phyloP scores from a whole-genome alignment of 2,113 vertebrate genomes.

The Boleophthalmus pectinirostris region DNA sequence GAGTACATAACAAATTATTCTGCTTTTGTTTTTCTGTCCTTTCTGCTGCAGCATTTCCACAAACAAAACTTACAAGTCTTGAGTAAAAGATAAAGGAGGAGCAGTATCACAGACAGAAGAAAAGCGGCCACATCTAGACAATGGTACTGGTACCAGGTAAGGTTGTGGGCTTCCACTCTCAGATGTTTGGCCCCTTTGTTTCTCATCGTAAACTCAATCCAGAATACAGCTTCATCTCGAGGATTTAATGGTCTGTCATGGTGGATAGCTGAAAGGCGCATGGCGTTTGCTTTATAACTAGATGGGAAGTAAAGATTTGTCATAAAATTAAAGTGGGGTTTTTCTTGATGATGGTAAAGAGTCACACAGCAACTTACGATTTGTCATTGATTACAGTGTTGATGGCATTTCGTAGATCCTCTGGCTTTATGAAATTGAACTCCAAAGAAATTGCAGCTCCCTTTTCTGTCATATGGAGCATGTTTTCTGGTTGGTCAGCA shows the following conservation, averaged over 20 bases:
- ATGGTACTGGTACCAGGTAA: conserved; percentile 91
- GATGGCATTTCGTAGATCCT: conserved; percentile 80
- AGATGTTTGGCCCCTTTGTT: conserved; percentile 90
- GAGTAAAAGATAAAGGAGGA: conserved; percentile 55
- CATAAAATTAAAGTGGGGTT: not conserved
- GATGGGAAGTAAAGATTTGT: not conserved
- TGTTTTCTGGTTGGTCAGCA: conserved; percentile 86
- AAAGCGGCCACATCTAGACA: conserved; percentile 85
- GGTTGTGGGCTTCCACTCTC: conserved; percentile 81
- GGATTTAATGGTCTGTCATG: conserved; percentile 84
- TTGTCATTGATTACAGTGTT: conserved; percentile 79
- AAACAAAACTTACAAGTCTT: conserved; percentile 76
- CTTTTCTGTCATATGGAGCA: conserved; percentile 82
- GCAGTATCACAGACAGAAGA: conserved; percentile 64
- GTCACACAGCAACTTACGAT: conserved; percentile 72
- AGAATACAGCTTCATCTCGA: conserved; percentile 86
- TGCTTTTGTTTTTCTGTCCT: conserved; percentile 41
- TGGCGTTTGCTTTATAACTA: conserved; percentile 85
- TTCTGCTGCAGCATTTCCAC: conserved; percentile 56
- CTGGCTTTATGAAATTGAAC: conserved; percentile 71
- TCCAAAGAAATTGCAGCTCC: conserved; percentile 80
- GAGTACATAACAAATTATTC: conserved; percentile 16
- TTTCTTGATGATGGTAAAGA: not conserved
- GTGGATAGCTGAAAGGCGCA: conserved; percentile 83
- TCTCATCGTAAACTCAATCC: conserved; percentile 90